Percentiles rank a stretch among this genome's conserved stretches.
Conservation (phyloP, 1,140 invertebrate genomes). For the Geopemphigus sp. region DNA sequence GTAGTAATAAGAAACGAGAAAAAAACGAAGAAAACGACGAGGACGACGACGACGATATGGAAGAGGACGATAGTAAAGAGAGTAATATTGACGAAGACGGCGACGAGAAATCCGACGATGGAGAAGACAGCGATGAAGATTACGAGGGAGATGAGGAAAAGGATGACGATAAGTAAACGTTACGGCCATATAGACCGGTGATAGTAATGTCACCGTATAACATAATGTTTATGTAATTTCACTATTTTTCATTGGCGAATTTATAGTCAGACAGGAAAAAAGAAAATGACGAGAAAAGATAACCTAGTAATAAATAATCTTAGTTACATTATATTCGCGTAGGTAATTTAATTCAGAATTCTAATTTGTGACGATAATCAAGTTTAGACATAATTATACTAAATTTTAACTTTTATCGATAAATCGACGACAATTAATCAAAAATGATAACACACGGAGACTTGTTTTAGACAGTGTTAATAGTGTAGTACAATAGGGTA, state of each 20-base stretch:
- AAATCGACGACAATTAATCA: conserved; percentile 24
- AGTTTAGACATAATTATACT: neutral
- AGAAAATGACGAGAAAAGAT: neutral
- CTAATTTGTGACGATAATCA: neutral
- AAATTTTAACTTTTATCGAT: neutral
- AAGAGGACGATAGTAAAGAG: neutral
- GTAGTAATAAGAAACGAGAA: neutral
- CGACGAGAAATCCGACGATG: neutral
- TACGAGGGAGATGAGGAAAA: neutral
- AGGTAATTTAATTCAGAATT: neutral
- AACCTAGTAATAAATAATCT: neutral
- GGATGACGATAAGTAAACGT: neutral
- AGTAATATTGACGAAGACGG: too few relatives aligned
- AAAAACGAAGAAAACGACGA: neutral
- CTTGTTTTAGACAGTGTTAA: conserved; percentile 4
- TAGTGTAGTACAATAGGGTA: neutral
- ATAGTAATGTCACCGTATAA: neutral
- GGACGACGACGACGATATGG: too few relatives aligned
- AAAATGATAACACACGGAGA: conserved; percentile 13
- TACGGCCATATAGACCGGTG: too few relatives aligned
- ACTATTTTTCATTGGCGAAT: neutral
- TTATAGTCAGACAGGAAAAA: neutral
- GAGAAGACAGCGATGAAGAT: neutral
- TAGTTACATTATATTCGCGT: neutral
- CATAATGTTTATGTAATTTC: neutral